Conservation (phyloP, 1,140 invertebrate species). For the Eufriesea mexicana region DNA sequence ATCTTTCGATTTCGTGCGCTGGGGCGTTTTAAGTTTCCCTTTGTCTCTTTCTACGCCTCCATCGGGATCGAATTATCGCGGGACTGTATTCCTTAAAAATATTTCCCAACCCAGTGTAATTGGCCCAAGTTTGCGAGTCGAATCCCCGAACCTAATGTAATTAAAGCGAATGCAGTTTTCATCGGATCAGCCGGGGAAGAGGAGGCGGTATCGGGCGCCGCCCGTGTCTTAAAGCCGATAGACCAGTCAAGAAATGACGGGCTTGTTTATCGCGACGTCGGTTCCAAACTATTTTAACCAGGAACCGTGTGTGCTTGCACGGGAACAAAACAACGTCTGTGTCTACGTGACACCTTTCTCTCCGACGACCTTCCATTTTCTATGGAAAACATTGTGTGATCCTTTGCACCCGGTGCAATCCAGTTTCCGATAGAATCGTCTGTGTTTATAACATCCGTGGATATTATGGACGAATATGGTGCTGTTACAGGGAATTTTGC, state of each 20-base stretch:
- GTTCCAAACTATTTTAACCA: background rate
- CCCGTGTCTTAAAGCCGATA: slow-evolving; percentile 57
- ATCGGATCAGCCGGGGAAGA: slow-evolving; percentile 5
- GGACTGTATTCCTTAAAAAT: background rate
- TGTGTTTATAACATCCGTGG: too few relatives aligned
- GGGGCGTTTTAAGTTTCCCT: background rate
- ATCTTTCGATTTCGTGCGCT: background rate
- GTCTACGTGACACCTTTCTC: background rate
- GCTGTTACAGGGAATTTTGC: too few relatives aligned
- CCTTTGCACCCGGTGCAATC: too few relatives aligned
- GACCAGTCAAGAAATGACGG: slow-evolving; percentile 7
- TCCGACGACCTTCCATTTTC: too few relatives aligned
- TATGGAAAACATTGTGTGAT: too few relatives aligned
- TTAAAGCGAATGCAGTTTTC: slow-evolving; percentile 50
- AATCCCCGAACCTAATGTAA: slow-evolving; percentile 22
- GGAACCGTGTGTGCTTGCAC: too few relatives aligned
- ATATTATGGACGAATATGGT: too few relatives aligned
- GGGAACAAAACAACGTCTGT: background rate
- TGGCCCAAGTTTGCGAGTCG: background rate
- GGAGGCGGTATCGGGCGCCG: slow-evolving; percentile 48
- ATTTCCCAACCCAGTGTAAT: background rate
- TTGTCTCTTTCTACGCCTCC: background rate
- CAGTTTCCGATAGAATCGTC: too few relatives aligned
- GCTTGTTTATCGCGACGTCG: slow-evolving; percentile 24
- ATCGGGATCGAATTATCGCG: background rate